Conservation (phyloP, 2,888 invertebrate genomes). For the Buathra laborator region DNA sequence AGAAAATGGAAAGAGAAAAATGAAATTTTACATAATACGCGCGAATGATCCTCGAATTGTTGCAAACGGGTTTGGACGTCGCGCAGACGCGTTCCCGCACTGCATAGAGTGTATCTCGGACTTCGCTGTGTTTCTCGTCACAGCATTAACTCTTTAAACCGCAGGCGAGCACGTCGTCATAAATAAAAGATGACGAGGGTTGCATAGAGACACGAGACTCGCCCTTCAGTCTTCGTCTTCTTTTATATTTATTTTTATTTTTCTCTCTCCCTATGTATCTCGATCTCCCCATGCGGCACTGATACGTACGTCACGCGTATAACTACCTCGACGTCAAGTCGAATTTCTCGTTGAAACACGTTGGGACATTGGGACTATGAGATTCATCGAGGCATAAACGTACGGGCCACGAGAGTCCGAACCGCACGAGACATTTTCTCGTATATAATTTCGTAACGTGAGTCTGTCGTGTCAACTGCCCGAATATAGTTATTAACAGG, state of each 20-base stretch:
- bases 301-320: not conserved
- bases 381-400: constrained; percentile 29
- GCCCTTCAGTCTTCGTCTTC: constrained; percentile 17
- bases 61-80: constrained; percentile 63
- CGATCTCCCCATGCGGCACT: constrained; percentile 22
- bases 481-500: not conserved
- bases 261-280: not conserved
- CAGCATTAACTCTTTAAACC: constrained; percentile 69
- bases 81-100: constrained; percentile 38
- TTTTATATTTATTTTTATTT: constrained; percentile 23
- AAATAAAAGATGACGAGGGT: constrained; percentile 67
- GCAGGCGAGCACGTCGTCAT: constrained; percentile 58
- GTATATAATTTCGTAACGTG: not conserved
- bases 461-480: not conserved
- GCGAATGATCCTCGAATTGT: constrained; percentile 48
- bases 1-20: not conserved
- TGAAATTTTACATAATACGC: not conserved
- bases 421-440: not conserved
- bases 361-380: constrained; percentile 1
- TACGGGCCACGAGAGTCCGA: not conserved
- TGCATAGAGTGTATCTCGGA: constrained; percentile 27
- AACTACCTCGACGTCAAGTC: constrained; percentile 52
- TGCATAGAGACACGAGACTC: constrained; percentile 38
- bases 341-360: constrained; percentile 60
- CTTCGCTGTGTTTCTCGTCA: constrained; percentile 47